Percentiles rank a stretch among this genome's conserved stretches.
Evolutionary conservation across 2,888 invertebrate genomes (phyloP).

Genomic region (Hypolimnas misippus): DNA sequence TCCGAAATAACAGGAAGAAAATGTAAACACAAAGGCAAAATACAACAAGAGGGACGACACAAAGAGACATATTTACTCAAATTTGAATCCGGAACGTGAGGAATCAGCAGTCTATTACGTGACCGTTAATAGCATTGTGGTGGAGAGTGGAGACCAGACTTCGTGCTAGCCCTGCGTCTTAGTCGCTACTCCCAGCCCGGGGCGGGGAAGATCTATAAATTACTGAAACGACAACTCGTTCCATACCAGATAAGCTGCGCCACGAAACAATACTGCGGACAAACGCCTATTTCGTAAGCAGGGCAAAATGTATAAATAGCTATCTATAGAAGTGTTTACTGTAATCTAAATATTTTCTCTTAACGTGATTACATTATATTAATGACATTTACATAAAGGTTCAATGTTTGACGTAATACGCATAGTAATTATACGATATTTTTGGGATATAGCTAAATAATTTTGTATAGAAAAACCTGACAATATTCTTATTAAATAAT

Average conservation of each 20-base stretch:
- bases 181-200: conserved; percentile 68
- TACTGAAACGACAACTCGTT: conserved; percentile 81
- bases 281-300: conserved; percentile 74
- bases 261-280: conserved; percentile 78
- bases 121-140: conserved; percentile 74
- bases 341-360: neutral
- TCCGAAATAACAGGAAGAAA: conserved; percentile 62
- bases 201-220: conserved; percentile 81
- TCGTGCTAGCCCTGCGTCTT: conserved; percentile 54
- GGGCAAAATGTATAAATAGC: neutral
- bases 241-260: conserved; percentile 79
- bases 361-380: too few species aligned
- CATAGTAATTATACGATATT: too few species aligned
- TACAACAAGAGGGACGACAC: conserved; percentile 61
- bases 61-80: conserved; percentile 72
- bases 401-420: too few species aligned
- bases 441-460: too few species aligned
- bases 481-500: conserved; percentile 1
- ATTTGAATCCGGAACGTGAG: conserved; percentile 75
- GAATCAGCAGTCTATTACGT: conserved; percentile 73
- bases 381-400: too few species aligned
- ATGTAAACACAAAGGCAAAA: conserved; percentile 63
- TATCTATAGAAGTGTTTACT: neutral
- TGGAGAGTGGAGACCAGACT: conserved; percentile 51
- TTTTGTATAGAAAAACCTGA: too few species aligned